phyloP scores from a whole-genome alignment of 2,797 vertebrate species.

The Sebastolobus altivelis region DNA sequence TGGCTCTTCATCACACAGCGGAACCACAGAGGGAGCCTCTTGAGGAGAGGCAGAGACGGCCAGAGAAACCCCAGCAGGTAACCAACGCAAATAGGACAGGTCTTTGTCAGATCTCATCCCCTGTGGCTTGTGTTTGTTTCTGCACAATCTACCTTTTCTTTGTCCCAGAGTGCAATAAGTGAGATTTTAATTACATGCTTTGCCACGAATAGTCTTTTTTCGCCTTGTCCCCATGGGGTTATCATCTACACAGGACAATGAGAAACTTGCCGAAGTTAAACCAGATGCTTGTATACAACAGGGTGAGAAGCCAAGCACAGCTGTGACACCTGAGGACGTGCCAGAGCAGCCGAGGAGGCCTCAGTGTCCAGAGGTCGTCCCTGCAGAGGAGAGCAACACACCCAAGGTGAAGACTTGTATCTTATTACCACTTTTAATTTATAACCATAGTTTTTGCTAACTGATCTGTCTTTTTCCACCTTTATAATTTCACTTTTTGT shows the following conservation, averaged over 20 bases:
- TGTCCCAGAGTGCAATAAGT: constrained; percentile 11
- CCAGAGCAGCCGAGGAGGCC: constrained; percentile 62
- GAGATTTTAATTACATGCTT: constrained; percentile 21
- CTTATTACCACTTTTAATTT: neutral
- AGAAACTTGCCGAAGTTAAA: constrained; percentile 18
- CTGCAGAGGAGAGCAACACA: constrained; percentile 64
- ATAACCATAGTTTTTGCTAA: neutral
- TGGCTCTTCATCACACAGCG: constrained; percentile 78
- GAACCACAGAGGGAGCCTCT: constrained; percentile 84
- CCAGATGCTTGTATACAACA: constrained; percentile 46
- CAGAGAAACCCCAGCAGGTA: constrained; percentile 76
- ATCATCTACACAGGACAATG: neutral
- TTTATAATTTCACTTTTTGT: neutral
- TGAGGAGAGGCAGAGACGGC: constrained; percentile 84
- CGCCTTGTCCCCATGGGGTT: neutral
- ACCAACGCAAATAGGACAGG: constrained; percentile 22
- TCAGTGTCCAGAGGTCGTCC: constrained; percentile 54
- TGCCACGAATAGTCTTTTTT: constrained; percentile 5
- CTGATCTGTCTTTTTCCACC: neutral
- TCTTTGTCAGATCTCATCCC: constrained; percentile 36
- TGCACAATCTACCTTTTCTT: constrained; percentile 3
- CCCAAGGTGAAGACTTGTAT: constrained; percentile 61
- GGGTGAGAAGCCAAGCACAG: constrained; percentile 67
- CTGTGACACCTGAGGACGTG: constrained; percentile 53
- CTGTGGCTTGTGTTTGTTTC: constrained; percentile 31